Evolutionary conservation across 2,888 invertebrate genomes (phyloP).

Genomic region (Apodemia hepburni): DNA sequence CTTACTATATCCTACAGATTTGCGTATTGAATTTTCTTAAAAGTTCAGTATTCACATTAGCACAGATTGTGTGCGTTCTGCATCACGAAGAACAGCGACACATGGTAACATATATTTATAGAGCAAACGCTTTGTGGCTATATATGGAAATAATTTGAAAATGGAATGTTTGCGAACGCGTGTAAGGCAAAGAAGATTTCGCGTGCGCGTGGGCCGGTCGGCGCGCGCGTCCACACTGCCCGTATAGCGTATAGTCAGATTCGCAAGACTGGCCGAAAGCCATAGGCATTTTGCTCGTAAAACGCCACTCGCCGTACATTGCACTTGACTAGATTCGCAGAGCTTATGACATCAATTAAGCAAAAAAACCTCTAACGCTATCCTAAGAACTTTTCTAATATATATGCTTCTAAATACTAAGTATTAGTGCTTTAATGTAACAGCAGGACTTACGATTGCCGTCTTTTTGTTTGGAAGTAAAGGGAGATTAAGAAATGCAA

Average conservation of each 20-base stretch:
- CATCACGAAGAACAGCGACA: conserved; percentile 26
- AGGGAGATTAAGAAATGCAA: neutral
- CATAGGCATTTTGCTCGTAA: conserved; percentile 39
- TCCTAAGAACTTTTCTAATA: conserved; percentile 31
- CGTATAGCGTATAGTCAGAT: conserved; percentile 33
- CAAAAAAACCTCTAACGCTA: neutral
- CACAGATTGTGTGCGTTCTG: conserved; percentile 15
- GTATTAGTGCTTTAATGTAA: no score
- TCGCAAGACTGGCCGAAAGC: conserved; percentile 32
- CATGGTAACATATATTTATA: conserved; percentile 52
- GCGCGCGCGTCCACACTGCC: conserved; percentile 69
- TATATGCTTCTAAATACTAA: neutral
- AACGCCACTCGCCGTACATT: conserved; percentile 38
- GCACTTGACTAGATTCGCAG: conserved; percentile 61
- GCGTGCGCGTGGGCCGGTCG: conserved; percentile 68
- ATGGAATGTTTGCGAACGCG: conserved; percentile 41
- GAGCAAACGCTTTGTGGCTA: conserved; percentile 42
- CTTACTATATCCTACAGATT: conserved; percentile 7
- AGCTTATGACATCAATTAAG: conserved; percentile 44
- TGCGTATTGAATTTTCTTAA: conserved; percentile 12
- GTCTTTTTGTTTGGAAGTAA: neutral
- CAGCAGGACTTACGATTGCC: neutral
- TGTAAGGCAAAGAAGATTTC: conserved; percentile 52
- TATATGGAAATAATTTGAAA: conserved; percentile 51
- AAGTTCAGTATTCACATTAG: conserved; percentile 17